Conservation (phyloP, 2,888 invertebrate species). For the Smittia sp. region DNA sequence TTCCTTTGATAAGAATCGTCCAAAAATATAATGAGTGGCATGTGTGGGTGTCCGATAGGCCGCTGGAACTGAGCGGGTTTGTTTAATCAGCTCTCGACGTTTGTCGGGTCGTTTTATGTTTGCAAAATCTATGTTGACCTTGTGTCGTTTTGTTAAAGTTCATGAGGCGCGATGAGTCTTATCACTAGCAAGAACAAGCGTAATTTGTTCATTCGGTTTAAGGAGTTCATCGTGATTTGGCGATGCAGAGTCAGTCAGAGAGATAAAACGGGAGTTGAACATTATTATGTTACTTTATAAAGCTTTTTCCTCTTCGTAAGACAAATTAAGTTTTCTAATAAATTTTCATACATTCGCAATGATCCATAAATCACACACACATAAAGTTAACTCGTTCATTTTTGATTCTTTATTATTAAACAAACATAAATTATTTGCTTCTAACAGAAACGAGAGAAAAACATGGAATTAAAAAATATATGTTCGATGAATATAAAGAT, state of each 20-base stretch:
- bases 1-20: not conserved
- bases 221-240: not conserved
- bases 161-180: not conserved
- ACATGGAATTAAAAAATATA: conserved; percentile 16
- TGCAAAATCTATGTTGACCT: not conserved
- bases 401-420: not conserved
- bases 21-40: not conserved
- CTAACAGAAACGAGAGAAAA: conserved; percentile 12
- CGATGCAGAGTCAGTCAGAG: too few relatives aligned
- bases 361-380: not conserved
- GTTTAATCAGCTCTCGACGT: not conserved
- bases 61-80: not conserved
- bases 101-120: not conserved
- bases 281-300: too few relatives aligned
- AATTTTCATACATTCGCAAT: conserved; percentile 10
- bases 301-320: too few relatives aligned
- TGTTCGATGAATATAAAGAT: not conserved
- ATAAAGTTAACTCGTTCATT: not conserved
- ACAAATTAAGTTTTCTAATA: not conserved
- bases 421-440: conserved; percentile 13
- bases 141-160: not conserved
- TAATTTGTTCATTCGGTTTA: not conserved
- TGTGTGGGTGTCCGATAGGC: not conserved
- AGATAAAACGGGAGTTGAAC: too few relatives aligned
- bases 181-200: not conserved